Evolutionary conservation across 1,140 invertebrate species (phyloP), one percentile per base, ranked within the genome.

Genomic region (Pollicipes pollicipes): DNA sequence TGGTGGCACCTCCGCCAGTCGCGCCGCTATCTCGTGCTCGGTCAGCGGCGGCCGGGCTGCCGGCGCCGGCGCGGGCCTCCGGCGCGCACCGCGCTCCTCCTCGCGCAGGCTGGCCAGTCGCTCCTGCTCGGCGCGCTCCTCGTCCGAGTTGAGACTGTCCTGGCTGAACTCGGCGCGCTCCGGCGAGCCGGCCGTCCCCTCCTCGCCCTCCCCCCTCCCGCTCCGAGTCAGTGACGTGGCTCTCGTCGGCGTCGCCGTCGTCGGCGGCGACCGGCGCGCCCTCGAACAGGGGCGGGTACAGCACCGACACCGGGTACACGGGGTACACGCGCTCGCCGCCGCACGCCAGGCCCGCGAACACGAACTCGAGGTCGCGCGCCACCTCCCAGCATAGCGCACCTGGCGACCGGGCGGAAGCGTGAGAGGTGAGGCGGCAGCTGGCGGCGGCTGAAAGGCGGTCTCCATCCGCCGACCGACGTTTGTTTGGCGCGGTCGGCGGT

Each of bases 341-440:
- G 64, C 64, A 66, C 64, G 64, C n/a, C 64, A 66, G 27, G 17
- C 64, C 64, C 3, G n/a, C 64, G 28, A 66, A 66, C 64, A 66
- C 64, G 17, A 27, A 66, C 27, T 27, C 64, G 24, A 66, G 10
- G 64, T 66, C 64, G n/a, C 64, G 64, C 28, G 10, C 64, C 10
- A 66, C 64, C 3, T 27, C 64, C 10, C 45, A 10, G 17, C 45
- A 10, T 21, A 58, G 45, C 45, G 45, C 24, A 58, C 45, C 45
- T 58, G 45, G n/a, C n/a, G n/a, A n/a, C n/a, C n/a, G n/a, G n/a
- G n/a, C n/a, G n/a, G n/a, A n/a, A n/a, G n/a, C n/a, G n/a, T n/a
- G n/a, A n/a, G n/a, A n/a, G n/a, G n/a, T n/a, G n/a, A n/a, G n/a
- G n/a, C n/a, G n/a, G n/a, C n/a, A n/a, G n/a, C n/a, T n/a, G n/a